Evolutionary conservation across 92 coral and sea anemone genomes (phyloP).

Genomic region (Porites rus): DNA sequence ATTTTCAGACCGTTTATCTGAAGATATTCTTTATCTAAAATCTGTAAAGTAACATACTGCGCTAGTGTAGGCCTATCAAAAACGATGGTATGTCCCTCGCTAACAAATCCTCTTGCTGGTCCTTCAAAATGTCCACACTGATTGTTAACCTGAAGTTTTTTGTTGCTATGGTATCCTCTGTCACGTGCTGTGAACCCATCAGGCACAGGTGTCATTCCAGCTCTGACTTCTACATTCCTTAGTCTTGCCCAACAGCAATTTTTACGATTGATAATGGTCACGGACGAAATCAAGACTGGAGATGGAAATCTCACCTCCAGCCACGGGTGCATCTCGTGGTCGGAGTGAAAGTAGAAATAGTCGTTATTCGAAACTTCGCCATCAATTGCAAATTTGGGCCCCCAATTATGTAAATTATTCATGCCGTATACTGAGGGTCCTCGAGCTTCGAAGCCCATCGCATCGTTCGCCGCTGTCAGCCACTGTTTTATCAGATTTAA

Average conservation of each 20-base stretch:
- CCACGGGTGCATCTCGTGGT: not conserved
- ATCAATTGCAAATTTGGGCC: constrained; percentile 8
- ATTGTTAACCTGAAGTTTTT: not conserved
- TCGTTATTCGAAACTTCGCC: not conserved
- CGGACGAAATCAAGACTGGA: not conserved
- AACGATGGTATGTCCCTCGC: not conserved
- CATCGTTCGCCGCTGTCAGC: not conserved
- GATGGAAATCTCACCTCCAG: too few species aligned
- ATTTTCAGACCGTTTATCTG: constrained; percentile 1
- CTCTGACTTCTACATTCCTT: not conserved
- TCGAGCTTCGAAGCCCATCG: not conserved
- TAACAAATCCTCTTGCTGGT: not conserved
- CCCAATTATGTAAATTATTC: not conserved
- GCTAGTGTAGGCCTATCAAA: not conserved
- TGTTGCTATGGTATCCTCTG: not conserved
- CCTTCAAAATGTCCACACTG: not conserved
- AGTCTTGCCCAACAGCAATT: not conserved
- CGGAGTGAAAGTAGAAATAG: not conserved
- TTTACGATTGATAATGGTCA: constrained; percentile 16
- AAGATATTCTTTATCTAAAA: not conserved
- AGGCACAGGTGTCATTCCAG: not conserved
- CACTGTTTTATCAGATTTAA: not conserved
- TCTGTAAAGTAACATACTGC: constrained; percentile 3
- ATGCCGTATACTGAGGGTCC: not conserved
- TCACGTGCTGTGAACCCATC: not conserved